Evolutionary conservation across 1,140 invertebrate species (phyloP).

Genomic region (Trichogramma pretiosum): DNA sequence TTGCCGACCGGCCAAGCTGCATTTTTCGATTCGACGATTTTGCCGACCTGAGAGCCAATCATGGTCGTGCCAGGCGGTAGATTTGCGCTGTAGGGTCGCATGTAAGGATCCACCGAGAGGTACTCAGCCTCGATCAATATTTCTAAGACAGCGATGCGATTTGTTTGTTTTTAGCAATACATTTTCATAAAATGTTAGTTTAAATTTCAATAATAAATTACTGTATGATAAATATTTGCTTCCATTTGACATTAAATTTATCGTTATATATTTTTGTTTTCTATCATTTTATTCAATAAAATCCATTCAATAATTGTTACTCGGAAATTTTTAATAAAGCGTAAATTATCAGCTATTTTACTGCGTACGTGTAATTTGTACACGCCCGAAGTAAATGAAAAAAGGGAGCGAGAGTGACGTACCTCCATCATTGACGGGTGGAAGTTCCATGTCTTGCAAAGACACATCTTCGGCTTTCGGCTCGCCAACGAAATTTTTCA

Average conservation of each 20-base stretch:
- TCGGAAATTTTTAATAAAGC: not conserved
- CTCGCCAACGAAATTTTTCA: constrained; percentile 54
- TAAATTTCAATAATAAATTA: not conserved
- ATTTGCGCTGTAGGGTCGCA: constrained; percentile 49
- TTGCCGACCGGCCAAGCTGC: constrained; percentile 51
- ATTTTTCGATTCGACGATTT: constrained; percentile 57
- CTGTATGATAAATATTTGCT: not conserved
- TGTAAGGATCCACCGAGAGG: constrained; percentile 64
- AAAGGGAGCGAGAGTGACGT: constrained; percentile 20
- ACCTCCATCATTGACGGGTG: constrained; percentile 56
- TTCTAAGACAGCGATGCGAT: constrained; percentile 43
- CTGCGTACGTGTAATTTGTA: not conserved
- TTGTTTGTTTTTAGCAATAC: not conserved
- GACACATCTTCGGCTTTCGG: constrained; percentile 56
- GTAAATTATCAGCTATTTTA: not conserved
- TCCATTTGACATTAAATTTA: not conserved
- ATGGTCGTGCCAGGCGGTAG: constrained; percentile 49
- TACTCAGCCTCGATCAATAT: constrained; percentile 57
- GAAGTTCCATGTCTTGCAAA: constrained; percentile 56
- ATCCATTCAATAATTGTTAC: not conserved
- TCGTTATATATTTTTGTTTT: not conserved
- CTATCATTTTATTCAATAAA: not conserved
- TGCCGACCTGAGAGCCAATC: constrained; percentile 56
- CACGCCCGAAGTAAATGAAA: not conserved
- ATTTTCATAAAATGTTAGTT: not conserved